Evolutionary conservation across 2,888 invertebrate species (phyloP).

Genomic region (Trichacis sp.): DNA sequence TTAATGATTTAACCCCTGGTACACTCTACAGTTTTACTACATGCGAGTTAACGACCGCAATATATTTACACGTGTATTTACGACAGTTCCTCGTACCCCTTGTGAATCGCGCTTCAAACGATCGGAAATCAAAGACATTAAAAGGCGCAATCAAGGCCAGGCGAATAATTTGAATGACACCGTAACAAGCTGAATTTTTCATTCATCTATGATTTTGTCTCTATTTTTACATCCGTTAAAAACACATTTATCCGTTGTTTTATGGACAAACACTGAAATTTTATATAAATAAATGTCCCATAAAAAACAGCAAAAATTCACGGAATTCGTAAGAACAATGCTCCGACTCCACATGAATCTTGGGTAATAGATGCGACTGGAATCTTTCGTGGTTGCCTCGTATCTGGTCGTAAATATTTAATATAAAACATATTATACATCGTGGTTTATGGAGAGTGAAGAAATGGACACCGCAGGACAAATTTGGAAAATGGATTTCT

Average conservation of each 20-base stretch:
- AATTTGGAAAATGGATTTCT: constrained; percentile 36
- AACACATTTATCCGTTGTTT: too few relatives aligned
- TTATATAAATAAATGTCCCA: too few relatives aligned
- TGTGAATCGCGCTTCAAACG: constrained; percentile 3
- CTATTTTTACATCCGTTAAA: too few relatives aligned
- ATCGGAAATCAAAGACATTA: constrained; percentile 12
- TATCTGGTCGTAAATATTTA: constrained; percentile 11
- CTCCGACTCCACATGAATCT: constrained; percentile 16
- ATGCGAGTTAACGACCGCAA: constrained; percentile 57
- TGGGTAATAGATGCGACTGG: constrained; percentile 9
- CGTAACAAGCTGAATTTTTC: constrained; percentile 3
- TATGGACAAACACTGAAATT: too few relatives aligned
- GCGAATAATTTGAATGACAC: constrained; percentile 9
- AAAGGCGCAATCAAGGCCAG: constrained; percentile 11
- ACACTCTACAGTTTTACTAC: constrained; percentile 58
- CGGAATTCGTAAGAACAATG: constrained; percentile 5
- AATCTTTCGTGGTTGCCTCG: constrained; percentile 15
- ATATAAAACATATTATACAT: constrained; percentile 25
- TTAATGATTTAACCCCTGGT: constrained; percentile 57
- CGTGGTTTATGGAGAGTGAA: constrained; percentile 20
- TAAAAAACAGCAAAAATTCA: constrained; percentile 10
- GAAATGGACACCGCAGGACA: constrained; percentile 20
- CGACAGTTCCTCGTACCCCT: constrained; percentile 55
- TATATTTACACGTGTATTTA: constrained; percentile 67
- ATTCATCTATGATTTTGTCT: too few relatives aligned